Evolutionary conservation across 2,113 vertebrate species (phyloP).

Genomic region (Fregata magnificens): DNA sequence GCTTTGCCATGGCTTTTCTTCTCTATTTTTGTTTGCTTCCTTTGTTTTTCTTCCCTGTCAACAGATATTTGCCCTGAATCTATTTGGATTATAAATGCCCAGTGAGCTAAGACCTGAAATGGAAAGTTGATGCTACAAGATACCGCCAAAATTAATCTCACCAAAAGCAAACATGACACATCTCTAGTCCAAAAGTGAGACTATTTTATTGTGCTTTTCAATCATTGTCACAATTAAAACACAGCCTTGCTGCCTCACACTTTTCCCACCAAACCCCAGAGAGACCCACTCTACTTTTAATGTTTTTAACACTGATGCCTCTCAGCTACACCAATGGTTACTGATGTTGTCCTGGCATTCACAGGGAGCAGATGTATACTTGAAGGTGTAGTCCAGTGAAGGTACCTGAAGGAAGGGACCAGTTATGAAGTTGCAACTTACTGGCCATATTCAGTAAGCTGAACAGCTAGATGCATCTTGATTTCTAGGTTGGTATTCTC

Average conservation of each 20-base stretch:
- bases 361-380: too few relatives aligned
- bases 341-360: background rate
- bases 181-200: background rate
- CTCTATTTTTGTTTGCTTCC: conserved; percentile 10
- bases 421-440: background rate
- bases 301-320: background rate
- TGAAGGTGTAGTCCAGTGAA: background rate
- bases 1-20: conserved; percentile 11
- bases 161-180: background rate
- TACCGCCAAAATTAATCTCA: background rate
- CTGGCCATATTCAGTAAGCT: background rate
- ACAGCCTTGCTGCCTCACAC: background rate
- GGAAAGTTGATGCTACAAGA: background rate
- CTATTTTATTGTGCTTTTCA: background rate
- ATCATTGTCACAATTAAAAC: background rate
- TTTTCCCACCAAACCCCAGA: background rate
- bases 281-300: background rate
- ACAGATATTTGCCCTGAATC: conserved; percentile 12
- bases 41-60: conserved; percentile 41
- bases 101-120: conserved; percentile 9
- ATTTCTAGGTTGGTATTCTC: background rate
- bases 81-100: conserved; percentile 17
- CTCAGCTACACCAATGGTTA: background rate
- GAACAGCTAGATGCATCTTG: background rate
- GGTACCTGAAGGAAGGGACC: background rate